phyloP scores from a whole-genome alignment of 2,888 invertebrate species.

The Eupithecia pulchellata region DNA sequence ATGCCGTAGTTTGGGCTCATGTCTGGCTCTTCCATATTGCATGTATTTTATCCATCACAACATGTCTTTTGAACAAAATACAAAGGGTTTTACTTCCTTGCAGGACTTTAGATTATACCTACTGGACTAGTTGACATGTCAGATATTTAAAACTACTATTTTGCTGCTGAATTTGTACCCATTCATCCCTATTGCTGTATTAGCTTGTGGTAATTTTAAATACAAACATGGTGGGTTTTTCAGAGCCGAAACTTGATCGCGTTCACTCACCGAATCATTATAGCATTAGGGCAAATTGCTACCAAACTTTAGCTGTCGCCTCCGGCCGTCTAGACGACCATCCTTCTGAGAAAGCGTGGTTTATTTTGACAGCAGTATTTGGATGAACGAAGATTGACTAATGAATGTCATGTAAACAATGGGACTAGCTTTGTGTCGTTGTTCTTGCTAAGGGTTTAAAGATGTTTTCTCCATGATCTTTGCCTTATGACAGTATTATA shows the following conservation, averaged over 20 bases:
- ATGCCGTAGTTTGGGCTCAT: background rate
- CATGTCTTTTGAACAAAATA: background rate
- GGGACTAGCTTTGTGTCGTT: background rate
- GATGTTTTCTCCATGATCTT: background rate
- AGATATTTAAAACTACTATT: too few species aligned
- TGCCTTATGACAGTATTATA: background rate
- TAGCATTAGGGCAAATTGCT: background rate
- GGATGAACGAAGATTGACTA: slow-evolving; percentile 13
- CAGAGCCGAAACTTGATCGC: background rate
- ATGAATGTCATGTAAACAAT: slow-evolving; percentile 28
- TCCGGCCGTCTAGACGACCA: slow-evolving; percentile 15
- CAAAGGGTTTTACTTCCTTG: background rate
- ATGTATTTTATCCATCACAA: background rate
- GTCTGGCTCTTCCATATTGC: background rate
- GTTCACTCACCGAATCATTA: background rate
- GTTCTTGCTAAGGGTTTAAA: background rate
- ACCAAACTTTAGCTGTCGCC: background rate
- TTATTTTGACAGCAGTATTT: slow-evolving; percentile 23
- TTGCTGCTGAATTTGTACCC: background rate
- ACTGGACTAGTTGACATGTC: too few species aligned
- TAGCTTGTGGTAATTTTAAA: background rate
- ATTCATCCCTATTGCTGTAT: background rate
- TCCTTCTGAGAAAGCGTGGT: slow-evolving; percentile 24
- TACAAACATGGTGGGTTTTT: background rate
- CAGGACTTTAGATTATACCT: background rate